phyloP scores from a whole-genome alignment of 2,113 vertebrate species.

The Plecturocebus donacophilus region DNA sequence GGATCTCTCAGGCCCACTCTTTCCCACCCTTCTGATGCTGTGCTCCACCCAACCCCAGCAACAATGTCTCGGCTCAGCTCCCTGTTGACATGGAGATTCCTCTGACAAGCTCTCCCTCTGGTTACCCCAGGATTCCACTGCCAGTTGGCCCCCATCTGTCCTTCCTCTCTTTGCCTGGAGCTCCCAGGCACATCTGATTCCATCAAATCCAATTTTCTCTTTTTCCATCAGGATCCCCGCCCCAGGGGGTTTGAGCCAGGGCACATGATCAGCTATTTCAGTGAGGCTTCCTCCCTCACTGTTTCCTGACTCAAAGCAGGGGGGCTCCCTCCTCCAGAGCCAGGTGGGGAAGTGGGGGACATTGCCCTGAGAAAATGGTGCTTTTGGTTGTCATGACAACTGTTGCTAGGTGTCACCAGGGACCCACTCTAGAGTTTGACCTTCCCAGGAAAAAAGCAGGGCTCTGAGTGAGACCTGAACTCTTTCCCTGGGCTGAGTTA shows the following conservation, averaged over 20 bases:
- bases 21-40: background rate
- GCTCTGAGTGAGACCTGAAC: conserved; percentile 42
- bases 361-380: conserved; percentile 52
- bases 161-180: background rate
- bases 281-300: background rate
- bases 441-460: conserved; percentile 30
- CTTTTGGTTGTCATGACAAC: conserved; percentile 69
- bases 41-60: background rate
- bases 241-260: background rate
- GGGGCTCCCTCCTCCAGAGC: background rate
- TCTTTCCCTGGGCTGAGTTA: background rate
- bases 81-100: background rate
- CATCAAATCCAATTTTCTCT: background rate
- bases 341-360: background rate
- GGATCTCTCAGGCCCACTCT: background rate
- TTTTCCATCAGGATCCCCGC: conserved; percentile 25
- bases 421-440: conserved; percentile 4
- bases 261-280: background rate
- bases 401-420: conserved; percentile 58
- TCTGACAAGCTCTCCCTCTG: background rate
- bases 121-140: background rate
- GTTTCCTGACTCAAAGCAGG: background rate
- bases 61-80: background rate
- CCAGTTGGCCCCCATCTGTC: background rate
- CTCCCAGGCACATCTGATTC: conserved; percentile 3